A percentile compares a stretch with the other conserved stretches of the same genome.
phyloP scores from a whole-genome alignment of 2,113 vertebrate species.

The Ptychochromis oligacanthus region DNA sequence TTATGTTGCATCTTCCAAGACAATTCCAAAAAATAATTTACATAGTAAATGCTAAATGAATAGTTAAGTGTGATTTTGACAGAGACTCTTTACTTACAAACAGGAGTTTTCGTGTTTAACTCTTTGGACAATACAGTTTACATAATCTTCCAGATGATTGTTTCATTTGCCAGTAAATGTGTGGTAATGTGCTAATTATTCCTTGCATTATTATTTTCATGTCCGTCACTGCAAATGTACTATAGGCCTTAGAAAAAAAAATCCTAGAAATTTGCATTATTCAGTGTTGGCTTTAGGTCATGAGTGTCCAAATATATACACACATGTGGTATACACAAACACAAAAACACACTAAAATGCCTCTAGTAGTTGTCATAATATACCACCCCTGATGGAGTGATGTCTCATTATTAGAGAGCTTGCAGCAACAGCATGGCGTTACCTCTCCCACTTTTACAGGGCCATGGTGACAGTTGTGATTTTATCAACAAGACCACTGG shows the following conservation, averaged over 20 bases:
- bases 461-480: conserved; percentile 51
- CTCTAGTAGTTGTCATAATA: conserved; percentile 71
- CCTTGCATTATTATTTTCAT: conserved; percentile 12
- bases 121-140: neutral
- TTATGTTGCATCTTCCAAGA: neutral
- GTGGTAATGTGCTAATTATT: neutral
- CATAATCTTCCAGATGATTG: neutral
- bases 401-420: conserved; percentile 71
- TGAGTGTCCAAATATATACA: conserved; percentile 7
- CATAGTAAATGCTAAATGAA: neutral
- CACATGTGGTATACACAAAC: neutral
- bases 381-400: conserved; percentile 63
- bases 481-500: conserved; percentile 33
- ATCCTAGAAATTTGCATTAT: conserved; percentile 53
- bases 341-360: conserved; percentile 41
- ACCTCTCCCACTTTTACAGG: conserved; percentile 58
- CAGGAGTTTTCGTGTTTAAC: neutral
- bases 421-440: conserved; percentile 61
- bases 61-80: neutral
- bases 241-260: neutral
- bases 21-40: neutral
- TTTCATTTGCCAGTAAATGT: conserved; percentile 11
- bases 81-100: neutral
- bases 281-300: conserved; percentile 51
- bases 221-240: conserved; percentile 23